Base-by-base conservation (phyloP, 2,888 invertebrate genomes). In the Brenthis ino region DNA sequence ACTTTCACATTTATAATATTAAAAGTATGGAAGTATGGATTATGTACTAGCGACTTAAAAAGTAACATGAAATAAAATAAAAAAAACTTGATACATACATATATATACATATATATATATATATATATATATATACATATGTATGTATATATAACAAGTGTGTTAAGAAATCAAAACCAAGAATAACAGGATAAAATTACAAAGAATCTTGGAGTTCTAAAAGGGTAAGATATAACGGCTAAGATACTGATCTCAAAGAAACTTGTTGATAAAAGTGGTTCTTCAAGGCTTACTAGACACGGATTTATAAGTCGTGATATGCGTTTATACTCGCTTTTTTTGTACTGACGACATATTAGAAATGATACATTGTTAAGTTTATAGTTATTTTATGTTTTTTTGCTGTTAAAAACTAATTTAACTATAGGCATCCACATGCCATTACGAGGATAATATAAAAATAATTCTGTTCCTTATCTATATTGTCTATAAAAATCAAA, bases 291-390 rank as follows among this genome's bases (percentile, higher is more conserved):
- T 70, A 68, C 72, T 67, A 70, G 69, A 77, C 72, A 73, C 74
- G 77, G 75, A 77, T 74, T 71, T 68, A 67, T 65, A 74, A 76
- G 68, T 76, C 76, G 75, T 76, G 77, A 75, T 76, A 63, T 70
- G 68, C 64, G 75, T 73, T 73, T 69, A 50, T 20, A 55, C 58
- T 14, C 6, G 6, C 28, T 67, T 57, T 64, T 64, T 64, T 51
- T 53, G 4, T 58, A 11, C 28, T 58, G 47, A 24, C 55, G 33
- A 54, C 47, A 55, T 13, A 48, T 14, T 37, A 28, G 53, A 37
- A 28, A 63, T 51, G 53, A 16, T 51, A 63, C 51, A 20, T 51
- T 14, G 28, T 61, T 61, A 28, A 63, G 51, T 63, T 33, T 37
- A 33, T 43, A 12, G 37, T 33, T 1, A 37, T n/a, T 53, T 28